These are phyloP conservation scores for Muschampia plurimacula DNA, from an alignment of 2,888 invertebrate genomes.

Conservation along the genomic window DNA sequence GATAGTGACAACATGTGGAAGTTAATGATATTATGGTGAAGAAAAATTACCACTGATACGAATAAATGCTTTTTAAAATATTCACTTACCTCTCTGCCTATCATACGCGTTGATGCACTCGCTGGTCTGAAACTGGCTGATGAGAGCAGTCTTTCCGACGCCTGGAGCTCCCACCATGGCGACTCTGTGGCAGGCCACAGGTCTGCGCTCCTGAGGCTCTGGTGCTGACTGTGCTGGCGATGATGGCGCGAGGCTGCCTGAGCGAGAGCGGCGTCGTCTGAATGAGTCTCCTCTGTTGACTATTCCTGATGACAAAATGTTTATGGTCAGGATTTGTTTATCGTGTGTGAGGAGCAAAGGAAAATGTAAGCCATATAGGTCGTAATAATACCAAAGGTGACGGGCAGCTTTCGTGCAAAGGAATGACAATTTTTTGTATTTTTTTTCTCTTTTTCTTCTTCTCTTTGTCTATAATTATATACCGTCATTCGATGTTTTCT, in stretches of 20 bases:
- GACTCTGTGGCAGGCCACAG: conserved; percentile 87
- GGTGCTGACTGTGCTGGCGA: conserved; percentile 75
- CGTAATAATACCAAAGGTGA: too few relatives aligned
- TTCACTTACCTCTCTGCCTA: conserved; percentile 88
- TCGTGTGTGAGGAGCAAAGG: background rate
- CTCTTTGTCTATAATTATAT: too few relatives aligned
- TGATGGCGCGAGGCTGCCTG: conserved; percentile 91
- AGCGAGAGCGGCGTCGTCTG: conserved; percentile 92
- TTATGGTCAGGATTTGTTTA: background rate
- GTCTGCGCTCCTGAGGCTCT: conserved; percentile 78
- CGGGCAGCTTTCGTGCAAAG: too few relatives aligned
- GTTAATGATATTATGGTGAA: too few relatives aligned
- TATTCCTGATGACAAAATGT: conserved; percentile 87
- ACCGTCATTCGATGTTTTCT: too few relatives aligned
- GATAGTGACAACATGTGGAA: too few relatives aligned
- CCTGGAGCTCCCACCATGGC: conserved; percentile 92
- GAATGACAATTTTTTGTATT: too few relatives aligned
- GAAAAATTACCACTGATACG: too few relatives aligned
- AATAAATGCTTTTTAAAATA: too few relatives aligned
- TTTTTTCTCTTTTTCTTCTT: too few relatives aligned
- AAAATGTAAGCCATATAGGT: too few relatives aligned
- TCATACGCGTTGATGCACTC: conserved; percentile 98
- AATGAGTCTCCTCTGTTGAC: conserved; percentile 98
- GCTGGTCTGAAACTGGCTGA: conserved; percentile 96
- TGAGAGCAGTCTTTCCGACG: conserved; percentile 94